Evolutionary conservation across 2,797 vertebrate species (phyloP).

Genomic region (Lithobates pipiens): DNA sequence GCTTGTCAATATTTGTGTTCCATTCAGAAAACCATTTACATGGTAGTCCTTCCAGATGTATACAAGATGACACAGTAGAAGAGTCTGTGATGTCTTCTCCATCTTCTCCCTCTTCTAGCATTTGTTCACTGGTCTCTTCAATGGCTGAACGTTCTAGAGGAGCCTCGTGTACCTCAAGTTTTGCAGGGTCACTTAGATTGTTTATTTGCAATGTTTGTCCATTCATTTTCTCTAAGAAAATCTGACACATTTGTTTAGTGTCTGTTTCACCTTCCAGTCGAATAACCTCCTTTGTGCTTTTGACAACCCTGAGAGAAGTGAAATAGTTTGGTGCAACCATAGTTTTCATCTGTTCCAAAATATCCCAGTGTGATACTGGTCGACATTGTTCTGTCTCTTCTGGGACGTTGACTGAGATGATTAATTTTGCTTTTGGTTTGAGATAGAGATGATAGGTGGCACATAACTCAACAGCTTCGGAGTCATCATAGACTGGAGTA

Average conservation of each 20-base stretch:
- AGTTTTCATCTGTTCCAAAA: conserved; percentile 74
- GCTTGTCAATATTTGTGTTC: conserved; percentile 69
- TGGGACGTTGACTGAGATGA: conserved; percentile 72
- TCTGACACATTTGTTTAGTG: conserved; percentile 68
- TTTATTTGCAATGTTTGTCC: conserved; percentile 70
- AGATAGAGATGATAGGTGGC: conserved; percentile 72
- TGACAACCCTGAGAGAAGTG: conserved; percentile 71
- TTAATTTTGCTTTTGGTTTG: conserved; percentile 74
- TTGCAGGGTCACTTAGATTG: conserved; percentile 69
- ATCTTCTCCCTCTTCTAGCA: conserved; percentile 48
- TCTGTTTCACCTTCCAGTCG: conserved; percentile 74
- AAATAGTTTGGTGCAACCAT: conserved; percentile 74
- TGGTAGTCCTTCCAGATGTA: conserved; percentile 74
- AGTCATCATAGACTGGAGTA: conserved; percentile 74
- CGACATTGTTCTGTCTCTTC: conserved; percentile 64
- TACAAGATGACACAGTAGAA: conserved; percentile 62
- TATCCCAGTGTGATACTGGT: conserved; percentile 73
- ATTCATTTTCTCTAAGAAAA: conserved; percentile 72
- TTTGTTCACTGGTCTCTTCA: conserved; percentile 62
- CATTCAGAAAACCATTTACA: conserved; percentile 75
- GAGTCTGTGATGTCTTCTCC: conserved; percentile 58
- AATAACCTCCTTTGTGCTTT: conserved; percentile 72
- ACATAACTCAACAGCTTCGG: conserved; percentile 74
- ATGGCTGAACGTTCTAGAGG: conserved; percentile 55
- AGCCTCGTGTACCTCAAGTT: conserved; percentile 68